These are phyloP conservation scores for Drosophila mayaguana DNA, from an alignment of 2,888 invertebrate genomes.

Conservation along the genomic window DNA sequence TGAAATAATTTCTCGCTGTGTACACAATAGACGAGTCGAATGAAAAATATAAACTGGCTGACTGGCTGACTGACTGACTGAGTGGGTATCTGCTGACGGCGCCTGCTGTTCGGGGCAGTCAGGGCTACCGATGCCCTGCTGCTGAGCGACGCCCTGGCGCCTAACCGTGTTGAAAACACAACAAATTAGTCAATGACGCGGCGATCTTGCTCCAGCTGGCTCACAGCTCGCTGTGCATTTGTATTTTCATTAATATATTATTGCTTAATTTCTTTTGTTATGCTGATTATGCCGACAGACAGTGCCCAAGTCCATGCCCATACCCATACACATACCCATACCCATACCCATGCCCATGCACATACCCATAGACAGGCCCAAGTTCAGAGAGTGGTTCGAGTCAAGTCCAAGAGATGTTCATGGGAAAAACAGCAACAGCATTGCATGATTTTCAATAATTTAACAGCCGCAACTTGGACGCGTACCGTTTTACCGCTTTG, in stretches of 20 bases:
- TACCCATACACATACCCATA: no score
- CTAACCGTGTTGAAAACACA: slow-evolving; percentile 62
- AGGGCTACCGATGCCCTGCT: slow-evolving; percentile 48
- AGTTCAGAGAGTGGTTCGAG: slow-evolving; percentile 19
- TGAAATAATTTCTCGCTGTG: slow-evolving; percentile 23
- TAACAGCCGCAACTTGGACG: slow-evolving; percentile 62
- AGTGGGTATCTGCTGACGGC: slow-evolving; percentile 18
- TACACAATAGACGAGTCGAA: slow-evolving; percentile 27
- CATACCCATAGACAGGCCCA: slow-evolving; percentile 10
- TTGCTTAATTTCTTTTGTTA: slow-evolving; percentile 84
- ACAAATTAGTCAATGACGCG: slow-evolving; percentile 84
- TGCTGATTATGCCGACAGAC: slow-evolving; percentile 81
- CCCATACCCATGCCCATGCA: background rate
- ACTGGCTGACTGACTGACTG: background rate
- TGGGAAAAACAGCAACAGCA: slow-evolving; percentile 73
- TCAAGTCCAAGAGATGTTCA: slow-evolving; percentile 61
- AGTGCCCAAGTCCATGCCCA: slow-evolving; percentile 18
- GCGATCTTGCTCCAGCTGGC: slow-evolving; percentile 70
- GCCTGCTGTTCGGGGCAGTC: slow-evolving; percentile 42
- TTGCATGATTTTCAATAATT: slow-evolving; percentile 80
- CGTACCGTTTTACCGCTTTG: slow-evolving; percentile 26
- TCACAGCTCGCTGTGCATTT: slow-evolving; percentile 33
- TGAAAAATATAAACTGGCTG: slow-evolving; percentile 3
- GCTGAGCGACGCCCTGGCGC: slow-evolving; percentile 57
- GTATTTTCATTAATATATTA: slow-evolving; percentile 82